Percentiles rank a stretch among this genome's conserved stretches.
Conservation (phyloP, 1,140 invertebrate species). For the Oncopeltus fasciatus region DNA sequence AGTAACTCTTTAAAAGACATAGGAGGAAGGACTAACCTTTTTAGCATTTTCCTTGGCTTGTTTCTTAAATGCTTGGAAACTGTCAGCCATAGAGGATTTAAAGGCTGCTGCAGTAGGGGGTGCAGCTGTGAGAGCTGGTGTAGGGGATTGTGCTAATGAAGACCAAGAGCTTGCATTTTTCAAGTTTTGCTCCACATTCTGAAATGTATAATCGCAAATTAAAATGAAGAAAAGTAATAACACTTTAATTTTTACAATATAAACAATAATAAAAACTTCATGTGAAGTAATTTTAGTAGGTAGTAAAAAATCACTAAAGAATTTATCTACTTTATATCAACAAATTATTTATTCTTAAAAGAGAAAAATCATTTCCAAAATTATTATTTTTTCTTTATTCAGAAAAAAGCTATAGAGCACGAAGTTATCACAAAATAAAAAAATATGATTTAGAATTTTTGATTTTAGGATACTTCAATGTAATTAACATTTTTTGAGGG, state of each 20-base stretch:
- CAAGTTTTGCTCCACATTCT: conserved; percentile 34
- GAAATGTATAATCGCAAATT: conserved; percentile 10
- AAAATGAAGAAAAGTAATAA: background rate
- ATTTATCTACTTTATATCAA: no score
- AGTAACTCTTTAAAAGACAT: no score
- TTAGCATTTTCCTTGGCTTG: conserved; percentile 89
- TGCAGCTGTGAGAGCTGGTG: conserved; percentile 33
- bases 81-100: conserved; percentile 31
- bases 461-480: no score
- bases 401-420: no score
- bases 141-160: conserved; percentile 65
- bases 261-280: background rate
- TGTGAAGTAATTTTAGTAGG: background rate
- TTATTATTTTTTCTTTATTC: no score
- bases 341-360: no score
- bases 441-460: no score
- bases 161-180: conserved; percentile 90
- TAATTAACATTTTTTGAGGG: no score
- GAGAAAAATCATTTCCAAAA: no score
- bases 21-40: conserved; percentile 39
- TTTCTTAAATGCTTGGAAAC: conserved; percentile 77
- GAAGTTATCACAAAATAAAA: no score
- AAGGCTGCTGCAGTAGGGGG: conserved; percentile 24
- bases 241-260: background rate
- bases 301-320: no score